Evolutionary conservation across 2,888 invertebrate genomes (phyloP).

Genomic region (Saturnia japonica): DNA sequence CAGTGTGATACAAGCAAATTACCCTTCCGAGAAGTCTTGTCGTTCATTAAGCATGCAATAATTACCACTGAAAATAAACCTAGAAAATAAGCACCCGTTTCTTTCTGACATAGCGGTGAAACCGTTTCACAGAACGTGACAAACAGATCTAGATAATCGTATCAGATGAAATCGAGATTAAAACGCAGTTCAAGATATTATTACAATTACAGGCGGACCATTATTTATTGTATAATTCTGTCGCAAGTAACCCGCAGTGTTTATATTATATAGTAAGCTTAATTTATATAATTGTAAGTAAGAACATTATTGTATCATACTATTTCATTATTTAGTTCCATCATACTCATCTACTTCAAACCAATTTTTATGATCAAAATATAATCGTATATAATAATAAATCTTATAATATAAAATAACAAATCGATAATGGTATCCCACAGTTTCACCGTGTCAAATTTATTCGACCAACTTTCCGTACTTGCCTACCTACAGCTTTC

Average conservation of each 20-base stretch:
- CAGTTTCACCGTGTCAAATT: too few species aligned
- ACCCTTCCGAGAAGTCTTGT: constrained; percentile 52
- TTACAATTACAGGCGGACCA: constrained; percentile 63
- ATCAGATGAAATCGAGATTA: constrained; percentile 71
- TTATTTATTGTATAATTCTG: constrained; percentile 63
- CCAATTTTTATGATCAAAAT: too few species aligned
- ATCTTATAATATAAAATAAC: too few species aligned
- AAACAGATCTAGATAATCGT: constrained; percentile 66
- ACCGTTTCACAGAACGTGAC: constrained; percentile 54
- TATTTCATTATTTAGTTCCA: too few species aligned
- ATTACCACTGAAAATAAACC: constrained; percentile 60
- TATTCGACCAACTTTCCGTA: too few species aligned
- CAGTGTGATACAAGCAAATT: constrained; percentile 48
- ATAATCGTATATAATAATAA: too few species aligned
- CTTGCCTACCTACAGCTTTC: too few species aligned
- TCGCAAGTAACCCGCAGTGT: background rate
- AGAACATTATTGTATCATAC: too few species aligned
- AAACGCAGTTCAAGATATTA: constrained; percentile 55
- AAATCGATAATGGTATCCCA: too few species aligned
- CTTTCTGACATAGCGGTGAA: constrained; percentile 41
- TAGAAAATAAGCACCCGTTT: constrained; percentile 48
- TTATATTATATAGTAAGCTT: background rate
- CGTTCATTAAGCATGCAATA: constrained; percentile 61
- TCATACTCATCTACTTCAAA: too few species aligned
- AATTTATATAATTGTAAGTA: background rate